phyloP scores from a whole-genome alignment of 1,140 invertebrate genomes.

The Aphidius ervi region DNA sequence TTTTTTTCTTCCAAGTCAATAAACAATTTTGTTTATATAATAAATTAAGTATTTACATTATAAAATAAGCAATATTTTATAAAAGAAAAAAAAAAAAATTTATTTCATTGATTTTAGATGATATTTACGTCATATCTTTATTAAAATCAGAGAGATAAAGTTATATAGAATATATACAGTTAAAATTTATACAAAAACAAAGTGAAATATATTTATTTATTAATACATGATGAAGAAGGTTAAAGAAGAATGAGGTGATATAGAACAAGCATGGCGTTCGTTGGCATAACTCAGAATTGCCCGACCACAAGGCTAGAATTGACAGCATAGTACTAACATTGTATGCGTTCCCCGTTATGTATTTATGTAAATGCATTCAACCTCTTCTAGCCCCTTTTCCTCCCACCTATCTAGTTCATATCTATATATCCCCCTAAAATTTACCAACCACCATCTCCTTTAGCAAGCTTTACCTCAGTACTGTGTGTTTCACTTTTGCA shows the following conservation, averaged over 20 bases:
- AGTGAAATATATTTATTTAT: not conserved
- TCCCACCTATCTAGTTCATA: not conserved
- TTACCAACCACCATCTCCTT: not conserved
- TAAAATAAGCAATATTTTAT: no score
- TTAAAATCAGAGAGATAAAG: no score
- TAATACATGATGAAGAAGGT: conserved; percentile 16
- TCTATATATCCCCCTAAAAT: not conserved
- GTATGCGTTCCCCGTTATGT: conserved; percentile 54
- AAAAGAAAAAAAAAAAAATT: no score
- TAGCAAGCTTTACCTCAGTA: no score
- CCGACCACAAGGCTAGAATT: conserved; percentile 51
- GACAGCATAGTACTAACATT: conserved; percentile 54
- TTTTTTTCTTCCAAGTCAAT: no score
- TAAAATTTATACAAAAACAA: no score
- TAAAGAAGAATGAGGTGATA: conserved; percentile 25
- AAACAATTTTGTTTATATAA: no score
- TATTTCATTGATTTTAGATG: no score
- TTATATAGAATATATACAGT: no score
- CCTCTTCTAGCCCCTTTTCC: conserved; percentile 2
- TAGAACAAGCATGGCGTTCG: conserved; percentile 39
- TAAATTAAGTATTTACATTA: no score
- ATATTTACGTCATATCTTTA: no score
- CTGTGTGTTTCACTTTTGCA: no score
- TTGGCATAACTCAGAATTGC: conserved; percentile 54
- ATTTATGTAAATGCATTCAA: conserved; percentile 54